Evolutionary conservation across 2,797 vertebrate species (phyloP).

Genomic region (Taeniopygia guttata): DNA sequence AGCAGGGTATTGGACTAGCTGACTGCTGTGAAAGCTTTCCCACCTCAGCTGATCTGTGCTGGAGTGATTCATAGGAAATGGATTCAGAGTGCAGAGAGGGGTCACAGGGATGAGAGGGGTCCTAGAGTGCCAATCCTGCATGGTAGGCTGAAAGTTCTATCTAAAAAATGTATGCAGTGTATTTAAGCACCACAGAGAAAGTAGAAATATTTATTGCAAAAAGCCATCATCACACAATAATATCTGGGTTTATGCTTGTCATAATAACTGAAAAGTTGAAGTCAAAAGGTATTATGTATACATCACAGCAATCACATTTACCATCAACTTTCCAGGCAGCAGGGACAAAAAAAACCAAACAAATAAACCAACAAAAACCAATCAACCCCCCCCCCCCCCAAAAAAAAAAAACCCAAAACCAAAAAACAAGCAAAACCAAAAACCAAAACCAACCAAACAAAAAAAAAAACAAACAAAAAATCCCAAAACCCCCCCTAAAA

Average conservation of each 20-base stretch:
- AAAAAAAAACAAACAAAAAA: too few relatives aligned
- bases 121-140: background rate
- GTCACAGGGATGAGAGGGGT: background rate
- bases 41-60: background rate
- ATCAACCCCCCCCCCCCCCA: too few relatives aligned
- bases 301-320: background rate
- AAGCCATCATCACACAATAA: background rate
- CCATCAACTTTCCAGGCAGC: background rate
- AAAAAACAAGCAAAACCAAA: too few relatives aligned
- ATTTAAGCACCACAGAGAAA: background rate
- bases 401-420: too few relatives aligned
- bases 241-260: background rate
- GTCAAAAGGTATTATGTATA: background rate
- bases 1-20: background rate
- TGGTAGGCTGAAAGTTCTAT: background rate
- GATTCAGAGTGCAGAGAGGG: background rate
- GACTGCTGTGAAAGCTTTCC: background rate
- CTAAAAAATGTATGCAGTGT: background rate
- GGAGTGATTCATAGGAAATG: background rate
- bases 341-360: background rate
- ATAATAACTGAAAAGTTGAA: constrained; percentile 6
- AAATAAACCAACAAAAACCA: too few relatives aligned
- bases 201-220: background rate
- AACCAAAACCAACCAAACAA: too few relatives aligned
- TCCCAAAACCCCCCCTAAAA: too few relatives aligned